phyloP scores from a whole-genome alignment of 1,140 invertebrate genomes.

The Penaeus japonicus region DNA sequence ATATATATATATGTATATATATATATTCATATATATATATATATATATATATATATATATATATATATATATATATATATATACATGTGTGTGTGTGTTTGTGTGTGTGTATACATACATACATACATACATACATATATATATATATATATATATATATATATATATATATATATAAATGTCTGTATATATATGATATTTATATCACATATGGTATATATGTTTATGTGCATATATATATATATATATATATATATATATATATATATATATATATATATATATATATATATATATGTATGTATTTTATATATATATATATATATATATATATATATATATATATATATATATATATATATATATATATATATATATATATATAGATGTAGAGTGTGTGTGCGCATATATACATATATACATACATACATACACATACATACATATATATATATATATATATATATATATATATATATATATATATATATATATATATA shows the following conservation, averaged over 20 bases:
- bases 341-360: neutral
- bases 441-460: neutral
- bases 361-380: neutral
- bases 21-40: neutral
- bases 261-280: neutral
- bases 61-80: neutral
- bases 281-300: neutral
- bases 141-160: neutral
- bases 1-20: conserved; percentile 10
- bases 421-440: neutral
- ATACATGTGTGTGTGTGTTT: neutral
- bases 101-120: neutral
- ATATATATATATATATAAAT: conserved; percentile 8
- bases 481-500: neutral
- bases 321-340: neutral
- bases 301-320: neutral
- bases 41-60: neutral
- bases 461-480: conserved; percentile 6
- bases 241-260: conserved; percentile 7
- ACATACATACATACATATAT: neutral
- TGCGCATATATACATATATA: neutral
- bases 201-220: neutral
- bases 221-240: neutral
- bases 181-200: neutral
- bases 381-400: neutral